Percentiles rank a stretch among this genome's conserved stretches.
Evolutionary conservation across 1,140 invertebrate species (phyloP).

Genomic region (Leptinotarsa lineolata): DNA sequence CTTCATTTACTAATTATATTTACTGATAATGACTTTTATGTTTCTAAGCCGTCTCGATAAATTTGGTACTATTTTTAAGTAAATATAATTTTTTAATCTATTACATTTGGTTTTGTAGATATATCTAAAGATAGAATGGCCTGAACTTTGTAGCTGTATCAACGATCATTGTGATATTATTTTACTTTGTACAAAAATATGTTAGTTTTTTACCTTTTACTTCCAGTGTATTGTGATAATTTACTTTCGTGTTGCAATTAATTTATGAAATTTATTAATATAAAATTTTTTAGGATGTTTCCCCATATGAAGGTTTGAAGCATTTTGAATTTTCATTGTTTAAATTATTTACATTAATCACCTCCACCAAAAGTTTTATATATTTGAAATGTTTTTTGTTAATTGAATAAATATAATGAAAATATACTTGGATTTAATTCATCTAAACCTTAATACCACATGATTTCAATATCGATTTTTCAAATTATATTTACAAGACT

Average conservation of each 20-base stretch:
- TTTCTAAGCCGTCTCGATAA: too few relatives aligned
- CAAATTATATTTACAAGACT: too few relatives aligned
- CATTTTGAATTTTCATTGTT: neutral
- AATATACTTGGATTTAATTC: neutral
- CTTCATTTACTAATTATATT: too few relatives aligned
- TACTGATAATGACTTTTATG: too few relatives aligned
- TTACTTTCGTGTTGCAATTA: neutral
- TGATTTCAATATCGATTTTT: neutral
- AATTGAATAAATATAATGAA: slow-evolving; percentile 9
- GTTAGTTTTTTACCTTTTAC: slow-evolving; percentile 2
- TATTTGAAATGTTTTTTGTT: neutral
- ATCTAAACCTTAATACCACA: neutral
- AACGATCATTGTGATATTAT: slow-evolving; percentile 21
- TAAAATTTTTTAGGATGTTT: neutral
- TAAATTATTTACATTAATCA: neutral
- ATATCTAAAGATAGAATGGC: slow-evolving; percentile 1
- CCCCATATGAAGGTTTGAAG: neutral
- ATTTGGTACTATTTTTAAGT: neutral
- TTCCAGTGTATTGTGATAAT: slow-evolving; percentile 15
- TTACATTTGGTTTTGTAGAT: neutral
- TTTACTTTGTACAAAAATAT: slow-evolving; percentile 1
- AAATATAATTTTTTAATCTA: neutral
- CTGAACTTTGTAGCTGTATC: slow-evolving; percentile 14
- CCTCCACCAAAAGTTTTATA: neutral
- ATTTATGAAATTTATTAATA: neutral